Conservation (phyloP, 2,113 vertebrate species). For the Malaclemys terrapin region DNA sequence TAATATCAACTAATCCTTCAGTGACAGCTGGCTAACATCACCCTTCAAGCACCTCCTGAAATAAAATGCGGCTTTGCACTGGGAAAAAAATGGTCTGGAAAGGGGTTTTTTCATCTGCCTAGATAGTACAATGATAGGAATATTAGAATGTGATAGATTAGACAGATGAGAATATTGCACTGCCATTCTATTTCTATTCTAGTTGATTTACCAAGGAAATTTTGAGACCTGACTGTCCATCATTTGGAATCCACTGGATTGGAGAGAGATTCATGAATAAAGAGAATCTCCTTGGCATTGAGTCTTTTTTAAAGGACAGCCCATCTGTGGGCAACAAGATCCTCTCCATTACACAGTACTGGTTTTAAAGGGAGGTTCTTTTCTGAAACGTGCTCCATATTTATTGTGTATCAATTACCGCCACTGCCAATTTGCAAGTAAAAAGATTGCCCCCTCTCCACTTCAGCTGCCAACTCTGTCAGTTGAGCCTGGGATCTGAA, state of each 20-base stretch:
- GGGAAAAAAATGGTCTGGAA: neutral
- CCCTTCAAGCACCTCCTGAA: constrained; percentile 11
- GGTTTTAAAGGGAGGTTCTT: neutral
- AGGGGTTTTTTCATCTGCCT: fast-evolving
- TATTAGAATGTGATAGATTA: neutral
- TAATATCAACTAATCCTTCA: constrained; percentile 42
- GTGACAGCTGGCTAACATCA: constrained; percentile 51
- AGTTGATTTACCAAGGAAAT: neutral
- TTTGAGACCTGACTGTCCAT: neutral
- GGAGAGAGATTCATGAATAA: neutral
- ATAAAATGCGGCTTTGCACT: constrained; percentile 14
- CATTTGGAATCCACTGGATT: neutral
- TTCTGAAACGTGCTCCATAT: neutral
- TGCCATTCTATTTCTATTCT: neutral
- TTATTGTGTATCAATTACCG: neutral
- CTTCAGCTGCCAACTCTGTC: neutral
- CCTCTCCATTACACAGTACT: fast-evolving
- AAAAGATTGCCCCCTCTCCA: neutral
- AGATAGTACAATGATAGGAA: fast-evolving
- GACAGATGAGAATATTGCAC: neutral
- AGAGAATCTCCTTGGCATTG: neutral
- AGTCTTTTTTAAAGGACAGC: neutral
- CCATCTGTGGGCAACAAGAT: neutral
- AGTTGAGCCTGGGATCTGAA: neutral
- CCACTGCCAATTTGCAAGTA: neutral